These are phyloP conservation scores for Tachypleus tridentatus DNA, from an alignment of 1,140 invertebrate species.

Conservation along the genomic window DNA sequence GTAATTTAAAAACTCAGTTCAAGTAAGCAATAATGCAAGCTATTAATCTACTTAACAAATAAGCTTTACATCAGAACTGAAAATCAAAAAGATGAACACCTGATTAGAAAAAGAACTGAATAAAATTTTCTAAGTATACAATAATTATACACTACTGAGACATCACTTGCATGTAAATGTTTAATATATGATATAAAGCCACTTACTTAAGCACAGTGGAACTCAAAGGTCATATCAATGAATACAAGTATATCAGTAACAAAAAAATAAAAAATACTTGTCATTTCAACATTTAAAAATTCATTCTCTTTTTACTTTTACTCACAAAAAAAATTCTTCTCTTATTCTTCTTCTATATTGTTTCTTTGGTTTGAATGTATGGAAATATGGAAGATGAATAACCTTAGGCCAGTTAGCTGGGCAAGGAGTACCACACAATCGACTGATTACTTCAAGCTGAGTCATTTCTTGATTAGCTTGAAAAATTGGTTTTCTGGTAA, in stretches of 20 bases:
- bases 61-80: too few relatives aligned
- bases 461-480: conserved; percentile 87
- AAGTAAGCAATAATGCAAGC: too few relatives aligned
- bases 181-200: too few relatives aligned
- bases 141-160: too few relatives aligned
- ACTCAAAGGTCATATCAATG: neutral
- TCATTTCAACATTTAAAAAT: too few relatives aligned
- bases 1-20: too few relatives aligned
- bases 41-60: too few relatives aligned
- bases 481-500: conserved; percentile 91
- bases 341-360: conserved; percentile 71
- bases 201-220: too few relatives aligned
- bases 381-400: conserved; percentile 83
- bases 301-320: neutral
- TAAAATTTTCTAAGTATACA: too few relatives aligned
- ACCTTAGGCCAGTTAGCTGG: conserved; percentile 96
- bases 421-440: conserved; percentile 87
- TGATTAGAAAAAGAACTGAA: too few relatives aligned
- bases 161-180: too few relatives aligned
- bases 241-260: conserved; percentile 10
- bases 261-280: conserved; percentile 2
- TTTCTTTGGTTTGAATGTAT: conserved; percentile 84
- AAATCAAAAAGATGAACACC: too few relatives aligned
- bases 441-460: conserved; percentile 89
- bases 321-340: conserved; percentile 75